These are phyloP conservation scores for Anoura caudifer DNA, from an alignment of 2,113 vertebrate genomes.

Conservation along the genomic window DNA sequence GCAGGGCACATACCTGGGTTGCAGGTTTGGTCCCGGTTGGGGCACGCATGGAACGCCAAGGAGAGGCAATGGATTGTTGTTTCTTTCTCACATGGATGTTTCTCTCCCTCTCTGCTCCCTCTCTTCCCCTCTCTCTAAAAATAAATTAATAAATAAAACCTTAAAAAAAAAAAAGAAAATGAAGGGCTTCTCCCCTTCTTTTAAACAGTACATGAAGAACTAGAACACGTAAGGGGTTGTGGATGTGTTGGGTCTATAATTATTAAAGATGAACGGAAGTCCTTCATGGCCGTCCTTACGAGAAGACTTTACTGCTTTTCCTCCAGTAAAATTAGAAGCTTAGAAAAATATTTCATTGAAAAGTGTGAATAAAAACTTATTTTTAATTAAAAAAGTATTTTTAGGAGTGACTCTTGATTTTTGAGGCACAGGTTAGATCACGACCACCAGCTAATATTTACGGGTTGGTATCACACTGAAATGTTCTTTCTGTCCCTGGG, in stretches of 20 bases:
- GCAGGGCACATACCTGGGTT: no score
- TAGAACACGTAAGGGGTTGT: neutral
- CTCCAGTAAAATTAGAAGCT: neutral
- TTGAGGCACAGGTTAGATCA: neutral
- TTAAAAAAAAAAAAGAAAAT: neutral
- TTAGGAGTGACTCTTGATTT: neutral
- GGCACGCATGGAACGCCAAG: no score
- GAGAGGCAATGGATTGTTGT: no score
- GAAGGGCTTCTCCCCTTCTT: neutral
- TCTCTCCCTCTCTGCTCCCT: no score
- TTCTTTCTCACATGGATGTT: no score
- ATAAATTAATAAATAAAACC: no score
- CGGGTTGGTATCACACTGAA: neutral
- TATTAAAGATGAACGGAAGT: neutral
- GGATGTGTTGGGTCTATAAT: neutral
- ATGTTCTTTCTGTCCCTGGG: neutral
- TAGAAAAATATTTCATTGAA: constrained; percentile 12
- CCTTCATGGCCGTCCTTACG: neutral
- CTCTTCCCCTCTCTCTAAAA: no score
- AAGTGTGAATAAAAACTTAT: neutral
- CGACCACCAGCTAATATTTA: neutral
- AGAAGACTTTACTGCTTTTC: neutral
- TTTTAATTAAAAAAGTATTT: neutral
- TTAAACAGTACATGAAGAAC: neutral
- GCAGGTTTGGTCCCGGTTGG: no score